A percentile compares a stretch with the other conserved stretches of the same genome.
These are phyloP conservation scores for Meiosimyza platycephala DNA, from an alignment of 2,888 invertebrate genomes.

Conservation along the genomic window DNA sequence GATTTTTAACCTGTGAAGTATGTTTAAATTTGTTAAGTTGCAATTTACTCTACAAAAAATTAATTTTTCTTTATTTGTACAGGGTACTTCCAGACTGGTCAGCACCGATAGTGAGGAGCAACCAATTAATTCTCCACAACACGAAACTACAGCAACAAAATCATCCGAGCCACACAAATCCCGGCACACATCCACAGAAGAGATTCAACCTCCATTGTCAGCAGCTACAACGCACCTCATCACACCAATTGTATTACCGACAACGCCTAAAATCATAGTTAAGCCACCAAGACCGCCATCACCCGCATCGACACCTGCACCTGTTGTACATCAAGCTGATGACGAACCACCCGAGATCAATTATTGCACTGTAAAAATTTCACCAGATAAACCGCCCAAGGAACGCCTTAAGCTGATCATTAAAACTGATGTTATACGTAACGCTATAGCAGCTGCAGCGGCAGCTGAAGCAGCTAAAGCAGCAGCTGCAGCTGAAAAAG, in stretches of 20 bases:
- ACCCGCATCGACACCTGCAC: slow-evolving; percentile 42
- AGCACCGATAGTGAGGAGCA: slow-evolving; percentile 75
- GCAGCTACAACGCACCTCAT: slow-evolving; percentile 25
- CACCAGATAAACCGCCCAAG: slow-evolving; percentile 68
- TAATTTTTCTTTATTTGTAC: neutral
- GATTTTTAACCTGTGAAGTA: neutral
- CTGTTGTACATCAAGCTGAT: slow-evolving; percentile 51
- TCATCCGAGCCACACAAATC: slow-evolving; percentile 46
- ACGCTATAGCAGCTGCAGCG: slow-evolving; percentile 64
- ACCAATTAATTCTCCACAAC: slow-evolving; percentile 68
- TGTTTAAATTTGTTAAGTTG: neutral
- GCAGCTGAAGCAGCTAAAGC: slow-evolving; percentile 59
- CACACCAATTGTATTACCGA: slow-evolving; percentile 39
- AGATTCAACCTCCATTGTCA: slow-evolving; percentile 47
- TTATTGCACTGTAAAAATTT: slow-evolving; percentile 65
- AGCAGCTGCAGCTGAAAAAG: slow-evolving; percentile 47
- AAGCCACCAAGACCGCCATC: slow-evolving; percentile 56
- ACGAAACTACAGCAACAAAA: slow-evolving; percentile 47
- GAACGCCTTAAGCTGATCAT: slow-evolving; percentile 69
- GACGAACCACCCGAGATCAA: slow-evolving; percentile 65
- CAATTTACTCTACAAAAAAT: slow-evolving; percentile 4
- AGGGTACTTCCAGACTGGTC: slow-evolving; percentile 74
- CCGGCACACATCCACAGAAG: slow-evolving; percentile 47
- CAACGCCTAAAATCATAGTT: slow-evolving; percentile 59
- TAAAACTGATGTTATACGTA: slow-evolving; percentile 65